Base-by-base conservation (phyloP, 1,140 invertebrate species). In the Pseudobourletiella spinata region DNA sequence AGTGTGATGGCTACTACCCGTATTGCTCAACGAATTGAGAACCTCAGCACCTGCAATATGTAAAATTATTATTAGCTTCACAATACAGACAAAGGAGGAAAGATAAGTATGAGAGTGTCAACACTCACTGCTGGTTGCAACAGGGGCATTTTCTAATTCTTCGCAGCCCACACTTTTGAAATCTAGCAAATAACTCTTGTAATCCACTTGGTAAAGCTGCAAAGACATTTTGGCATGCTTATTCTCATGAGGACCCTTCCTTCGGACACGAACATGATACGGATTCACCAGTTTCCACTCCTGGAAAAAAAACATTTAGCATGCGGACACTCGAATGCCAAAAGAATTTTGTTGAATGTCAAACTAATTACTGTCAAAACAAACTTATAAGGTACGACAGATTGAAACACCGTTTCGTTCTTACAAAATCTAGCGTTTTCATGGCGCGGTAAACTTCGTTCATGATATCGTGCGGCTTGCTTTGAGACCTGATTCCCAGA, bases 401-500 rank as follows among this genome's bases (percentile, higher is more conserved):
- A n/a, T n/a, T n/a, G n/a, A n/a, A n/a, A n/a, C n/a, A n/a, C n/a
- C n/a, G n/a, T n/a, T n/a, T n/a, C n/a, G n/a, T 29, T 79, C 83
- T 82, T 79, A 86, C 87, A 80, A 97, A 98, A 79, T 94, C 87
- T 15, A 99, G 80, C 6, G 88, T 85, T 76, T 98, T 98, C 96
- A 99, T 99, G 16, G 96, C 96, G 68, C 94, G 82, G 75, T 97
- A 99, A 1, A 99, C 96, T 81, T 99, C 97, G 76, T 95, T 88
- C 97, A 99, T 99, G 22, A 99, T 99, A 77, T 99, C 97, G 73
- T 95, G 91, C 2, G 95, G 95, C 75, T 96, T 96, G 72, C 93
- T 98, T 77, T 99, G 97, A 15, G 95, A 99, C 64, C 97, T 80
- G 66, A 99, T 99, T 59, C 93, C 86, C 70, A 99, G 79, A 83